Conservation (phyloP, 2,888 invertebrate genomes). For the Nycteola revayana region DNA sequence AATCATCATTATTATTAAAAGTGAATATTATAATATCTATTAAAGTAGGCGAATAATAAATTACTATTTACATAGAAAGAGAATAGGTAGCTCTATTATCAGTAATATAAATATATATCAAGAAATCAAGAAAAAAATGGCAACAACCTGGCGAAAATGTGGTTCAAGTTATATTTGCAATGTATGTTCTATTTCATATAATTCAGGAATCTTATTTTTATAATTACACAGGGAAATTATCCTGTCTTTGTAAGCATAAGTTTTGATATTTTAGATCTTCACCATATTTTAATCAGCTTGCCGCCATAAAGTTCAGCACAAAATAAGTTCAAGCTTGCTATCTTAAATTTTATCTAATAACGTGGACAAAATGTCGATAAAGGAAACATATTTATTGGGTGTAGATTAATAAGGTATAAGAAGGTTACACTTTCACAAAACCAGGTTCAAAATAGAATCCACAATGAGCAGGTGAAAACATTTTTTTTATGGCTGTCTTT, state of each 20-base stretch:
- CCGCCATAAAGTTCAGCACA: constrained; percentile 6
- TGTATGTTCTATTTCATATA: too few species aligned
- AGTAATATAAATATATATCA: constrained; percentile 26
- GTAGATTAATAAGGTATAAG: too few species aligned
- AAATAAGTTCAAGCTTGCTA: constrained; percentile 7
- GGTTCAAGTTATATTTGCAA: not conserved
- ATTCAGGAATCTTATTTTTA: too few species aligned
- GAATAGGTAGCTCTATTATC: constrained; percentile 30
- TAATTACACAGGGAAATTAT: too few species aligned
- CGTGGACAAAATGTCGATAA: not conserved
- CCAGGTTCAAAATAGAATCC: too few species aligned
- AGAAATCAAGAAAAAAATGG: constrained; percentile 16
- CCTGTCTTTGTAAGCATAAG: too few species aligned
- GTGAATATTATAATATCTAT: constrained; percentile 68
- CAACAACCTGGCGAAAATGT: constrained; percentile 7
- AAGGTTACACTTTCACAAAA: too few species aligned
- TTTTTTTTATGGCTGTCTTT: too few species aligned
- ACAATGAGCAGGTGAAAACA: too few species aligned
- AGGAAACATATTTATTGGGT: too few species aligned
- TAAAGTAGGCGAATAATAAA: constrained; percentile 65
- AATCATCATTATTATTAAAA: constrained; percentile 69
- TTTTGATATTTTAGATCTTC: not conserved
- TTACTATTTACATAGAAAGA: constrained; percentile 60
- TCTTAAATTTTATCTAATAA: constrained; percentile 1
- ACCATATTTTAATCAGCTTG: constrained; percentile 8